Percentiles rank a stretch among this genome's conserved stretches.
phyloP scores from a whole-genome alignment of 2,797 vertebrate species.

The Aldrovandia affinis region DNA sequence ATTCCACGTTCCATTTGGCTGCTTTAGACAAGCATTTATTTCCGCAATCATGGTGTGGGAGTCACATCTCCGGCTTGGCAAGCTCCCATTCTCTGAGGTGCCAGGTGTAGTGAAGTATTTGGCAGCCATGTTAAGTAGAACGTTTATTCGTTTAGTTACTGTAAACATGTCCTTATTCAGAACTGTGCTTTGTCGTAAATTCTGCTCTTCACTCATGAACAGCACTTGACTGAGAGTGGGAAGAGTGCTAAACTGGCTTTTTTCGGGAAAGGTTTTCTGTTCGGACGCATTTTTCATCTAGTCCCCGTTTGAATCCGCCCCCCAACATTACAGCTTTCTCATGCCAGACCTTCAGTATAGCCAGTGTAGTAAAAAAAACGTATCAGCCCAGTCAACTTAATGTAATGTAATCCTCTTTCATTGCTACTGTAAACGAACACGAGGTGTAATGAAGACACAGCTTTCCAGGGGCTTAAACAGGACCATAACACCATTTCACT shows the following conservation, averaged over 20 bases:
- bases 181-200: not conserved
- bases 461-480: not conserved
- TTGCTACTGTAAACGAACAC: not conserved
- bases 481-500: constrained; percentile 11
- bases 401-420: not conserved
- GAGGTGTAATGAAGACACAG: not conserved
- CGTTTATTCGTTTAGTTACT: not conserved
- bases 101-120: constrained; percentile 25
- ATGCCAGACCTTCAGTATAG: not conserved
- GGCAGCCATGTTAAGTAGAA: not conserved
- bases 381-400: not conserved
- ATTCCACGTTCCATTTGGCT: not conserved
- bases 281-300: not conserved
- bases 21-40: not conserved
- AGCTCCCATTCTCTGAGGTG: not conserved
- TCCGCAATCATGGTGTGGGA: not conserved
- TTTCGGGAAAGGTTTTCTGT: not conserved
- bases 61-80: not conserved
- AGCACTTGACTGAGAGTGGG: not conserved
- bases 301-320: not conserved
- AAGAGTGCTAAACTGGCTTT: too few relatives aligned
- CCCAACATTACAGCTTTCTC: not conserved
- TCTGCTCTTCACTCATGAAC: not conserved
- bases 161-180: constrained; percentile 5
- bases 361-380: not conserved